Evolutionary conservation across 1,140 invertebrate genomes (phyloP).

Genomic region (Cydia fagiglandana): DNA sequence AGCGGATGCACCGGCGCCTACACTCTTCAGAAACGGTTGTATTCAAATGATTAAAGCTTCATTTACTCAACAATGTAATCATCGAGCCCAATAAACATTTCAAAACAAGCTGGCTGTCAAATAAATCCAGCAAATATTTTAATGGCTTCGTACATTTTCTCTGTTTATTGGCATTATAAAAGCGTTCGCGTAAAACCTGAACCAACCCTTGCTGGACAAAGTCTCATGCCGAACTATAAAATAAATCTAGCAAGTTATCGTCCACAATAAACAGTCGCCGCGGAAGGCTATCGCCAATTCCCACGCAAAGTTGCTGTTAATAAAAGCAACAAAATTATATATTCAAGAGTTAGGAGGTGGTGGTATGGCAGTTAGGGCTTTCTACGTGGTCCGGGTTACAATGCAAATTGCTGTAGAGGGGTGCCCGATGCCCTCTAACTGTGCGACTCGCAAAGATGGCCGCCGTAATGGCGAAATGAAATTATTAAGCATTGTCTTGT

Average conservation of each 20-base stretch:
- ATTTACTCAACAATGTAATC: conserved; percentile 69
- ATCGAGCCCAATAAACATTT: conserved; percentile 64
- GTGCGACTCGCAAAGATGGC: conserved; percentile 77
- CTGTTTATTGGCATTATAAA: conserved; percentile 75
- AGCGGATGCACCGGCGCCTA: conserved; percentile 19
- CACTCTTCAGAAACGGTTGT: not conserved
- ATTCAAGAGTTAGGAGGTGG: conserved; percentile 78
- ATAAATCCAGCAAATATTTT: conserved; percentile 77
- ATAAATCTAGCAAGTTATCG: conserved; percentile 78
- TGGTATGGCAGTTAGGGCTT: conserved; percentile 72
- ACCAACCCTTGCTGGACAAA: conserved; percentile 66
- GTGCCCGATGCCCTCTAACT: conserved; percentile 76
- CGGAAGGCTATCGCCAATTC: conserved; percentile 76
- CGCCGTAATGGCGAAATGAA: conserved; percentile 78
- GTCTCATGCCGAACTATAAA: conserved; percentile 71
- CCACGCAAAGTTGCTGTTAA: conserved; percentile 77
- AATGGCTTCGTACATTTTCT: conserved; percentile 67
- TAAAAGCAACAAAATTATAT: conserved; percentile 79
- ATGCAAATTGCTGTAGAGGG: conserved; percentile 77
- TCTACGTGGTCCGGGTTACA: conserved; percentile 78
- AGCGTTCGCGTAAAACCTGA: conserved; percentile 54
- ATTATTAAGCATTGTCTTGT: conserved; percentile 79
- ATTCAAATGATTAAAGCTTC: conserved; percentile 44
- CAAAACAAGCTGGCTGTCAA: conserved; percentile 64
- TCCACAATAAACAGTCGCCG: conserved; percentile 75